Evolutionary conservation across 2,888 invertebrate species (phyloP), one percentile per base, ranked within the genome.

Genomic region (Eretmocerus hayati): DNA sequence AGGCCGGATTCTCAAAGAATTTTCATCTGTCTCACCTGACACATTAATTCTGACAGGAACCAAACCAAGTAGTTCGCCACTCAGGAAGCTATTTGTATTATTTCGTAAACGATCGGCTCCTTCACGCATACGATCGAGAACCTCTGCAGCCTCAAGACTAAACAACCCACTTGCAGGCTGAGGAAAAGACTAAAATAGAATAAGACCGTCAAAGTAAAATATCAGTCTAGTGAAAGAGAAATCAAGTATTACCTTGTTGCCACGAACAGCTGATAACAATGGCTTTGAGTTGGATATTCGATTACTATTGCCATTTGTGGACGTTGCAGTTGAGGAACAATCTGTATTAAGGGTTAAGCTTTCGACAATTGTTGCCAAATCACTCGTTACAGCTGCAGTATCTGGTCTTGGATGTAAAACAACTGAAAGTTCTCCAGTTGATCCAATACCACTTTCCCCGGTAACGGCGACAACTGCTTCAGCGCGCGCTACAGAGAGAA

Each of bases 341-440:
- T 69, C 70, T 30, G 69, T 71, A 53, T 73, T 74, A 32, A 88
- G 76, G 1, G 87, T 82, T 39, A 88, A 72, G 54, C 85, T 87
- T 72, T 90, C 90, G 11, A 90, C 89, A 62, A 90, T 90, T 26
- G 90, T 90, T 4, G 89, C 89, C 60, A 90, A 75, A 75, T 90
- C 90, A 57, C 78, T 77, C 6, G 77, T 74, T 30, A 75, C 74
- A 11, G 67, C 62, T n/a, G 67, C 61, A 20, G 80, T 78, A 62
- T 83, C 83, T 5, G 81, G 73, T 56, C 81, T 67, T 6, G 79
- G 76, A 67, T 80, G 80, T 18, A 80, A 77, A 6, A 75, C 75
- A 30, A 78, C 77, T 4, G 79, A 78, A 4, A 79, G 73, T 63
- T 80, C 74, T 48, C 77, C 76, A 15, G 76, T 75, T 53, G 76